phyloP scores from a whole-genome alignment of 2,113 vertebrate species.

The Rafetus swinhoei region DNA sequence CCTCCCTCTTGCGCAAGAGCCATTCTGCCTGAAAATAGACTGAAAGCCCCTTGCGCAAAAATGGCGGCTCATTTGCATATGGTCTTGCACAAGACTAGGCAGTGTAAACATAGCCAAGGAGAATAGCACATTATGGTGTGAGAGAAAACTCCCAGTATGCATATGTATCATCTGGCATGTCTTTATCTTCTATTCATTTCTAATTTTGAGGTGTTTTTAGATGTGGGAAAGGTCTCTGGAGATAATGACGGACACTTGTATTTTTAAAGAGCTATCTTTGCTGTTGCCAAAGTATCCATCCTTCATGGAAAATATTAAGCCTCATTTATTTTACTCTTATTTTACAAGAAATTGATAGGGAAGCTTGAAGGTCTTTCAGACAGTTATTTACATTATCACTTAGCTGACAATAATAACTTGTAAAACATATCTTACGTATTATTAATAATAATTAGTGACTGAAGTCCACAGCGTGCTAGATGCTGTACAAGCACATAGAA shows the following conservation, averaged over 20 bases:
- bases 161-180: neutral
- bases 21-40: too few relatives aligned
- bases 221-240: neutral
- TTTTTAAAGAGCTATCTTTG: neutral
- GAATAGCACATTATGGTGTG: slow-evolving; percentile 8
- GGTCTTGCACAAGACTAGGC: too few relatives aligned
- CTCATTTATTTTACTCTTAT: neutral
- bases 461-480: neutral
- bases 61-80: too few relatives aligned
- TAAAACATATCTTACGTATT: neutral
- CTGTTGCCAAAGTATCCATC: neutral
- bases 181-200: slow-evolving; percentile 20
- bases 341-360: neutral
- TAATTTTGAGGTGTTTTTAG: neutral
- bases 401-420: neutral
- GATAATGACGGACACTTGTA: too few relatives aligned
- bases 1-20: too few relatives aligned
- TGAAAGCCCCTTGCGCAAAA: too few relatives aligned
- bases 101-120: too few relatives aligned
- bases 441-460: neutral
- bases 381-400: slow-evolving; percentile 8
- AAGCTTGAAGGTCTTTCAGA: neutral
- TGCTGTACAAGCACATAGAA: neutral
- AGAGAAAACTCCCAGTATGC: neutral
- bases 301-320: neutral